Evolutionary conservation across 2,888 invertebrate genomes (phyloP), one percentile per base, ranked within the genome.

Genomic region (Bellardia bayeri): DNA sequence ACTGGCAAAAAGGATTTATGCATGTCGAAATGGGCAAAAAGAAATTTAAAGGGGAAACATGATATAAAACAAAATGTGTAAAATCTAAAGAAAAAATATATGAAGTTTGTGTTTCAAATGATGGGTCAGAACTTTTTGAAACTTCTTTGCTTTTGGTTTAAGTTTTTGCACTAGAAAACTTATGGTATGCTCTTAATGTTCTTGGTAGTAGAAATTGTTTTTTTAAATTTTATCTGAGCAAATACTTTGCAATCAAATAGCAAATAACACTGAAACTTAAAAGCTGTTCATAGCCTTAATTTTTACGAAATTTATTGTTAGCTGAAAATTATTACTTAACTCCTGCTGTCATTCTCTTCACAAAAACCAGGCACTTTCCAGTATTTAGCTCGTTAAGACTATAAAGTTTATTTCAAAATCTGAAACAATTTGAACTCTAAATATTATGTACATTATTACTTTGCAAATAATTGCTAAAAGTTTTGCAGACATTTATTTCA

Each of bases 361-460:
- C 37, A 6, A 37, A 40, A 54, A 3, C 51, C 51, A 76, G 11
- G 51, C 54, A 42, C 56, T 66, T 56, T 1, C 11, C 30, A 33
- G 9, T 6, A 30, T 66, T 66, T 66, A 78, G 42, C 30, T 56
- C n/a, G 37, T 58, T 49, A 58, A 68, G 68, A 79, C 45, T 58
- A 7, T 45, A 45, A 45, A 45, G 45, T 79, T 58, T 37, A 37
- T 68, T 45, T 33, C 11, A 30, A 56, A 14, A 37, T 11, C 9
- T 23, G 40, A 56, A 56, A 37, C n/a, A 78, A 79, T 45, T 61
- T 69, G 23, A 69, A 37, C 79, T 33, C 69, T 79, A 69, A 79
- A 79, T 58, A 37, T 69, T 80, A 51, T 66, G 51, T 66, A 23
- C 23, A 42, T 56, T 63, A 40, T 56, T 45, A n/a, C 16, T 51